phyloP scores from a whole-genome alignment of 2,113 vertebrate genomes.

The Thunnus maccoyii region DNA sequence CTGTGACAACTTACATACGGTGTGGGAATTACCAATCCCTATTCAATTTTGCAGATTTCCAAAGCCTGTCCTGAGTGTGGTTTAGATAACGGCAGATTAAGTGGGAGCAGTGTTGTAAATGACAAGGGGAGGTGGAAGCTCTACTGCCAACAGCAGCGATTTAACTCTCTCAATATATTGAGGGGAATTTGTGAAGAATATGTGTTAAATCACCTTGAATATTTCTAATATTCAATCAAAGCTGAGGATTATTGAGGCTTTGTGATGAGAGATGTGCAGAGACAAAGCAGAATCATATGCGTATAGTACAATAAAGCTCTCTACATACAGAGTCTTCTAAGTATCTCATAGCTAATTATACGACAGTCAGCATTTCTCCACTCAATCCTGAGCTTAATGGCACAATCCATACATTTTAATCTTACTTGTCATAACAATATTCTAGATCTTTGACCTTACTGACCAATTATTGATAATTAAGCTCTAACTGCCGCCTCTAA shows the following conservation, averaged over 20 bases:
- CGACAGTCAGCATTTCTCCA: not conserved
- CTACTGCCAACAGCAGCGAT: conserved; percentile 28
- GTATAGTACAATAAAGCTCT: not conserved
- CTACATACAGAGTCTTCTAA: not conserved
- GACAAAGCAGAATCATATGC: not conserved
- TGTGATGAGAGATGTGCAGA: not conserved
- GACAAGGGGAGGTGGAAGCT: conserved; percentile 29
- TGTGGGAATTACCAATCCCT: conserved; percentile 58
- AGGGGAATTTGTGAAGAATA: not conserved
- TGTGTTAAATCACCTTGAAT: not conserved
- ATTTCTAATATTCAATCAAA: conserved; percentile 42
- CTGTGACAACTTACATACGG: conserved; percentile 62
- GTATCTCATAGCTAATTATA: not conserved
- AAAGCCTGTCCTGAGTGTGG: conserved; percentile 44
- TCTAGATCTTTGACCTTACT: not conserved
- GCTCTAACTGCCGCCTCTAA: not conserved
- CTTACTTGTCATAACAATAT: not conserved
- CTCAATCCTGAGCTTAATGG: not conserved
- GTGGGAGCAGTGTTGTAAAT: conserved; percentile 19
- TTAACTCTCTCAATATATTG: conserved; percentile 3
- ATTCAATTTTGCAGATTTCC: conserved; percentile 55
- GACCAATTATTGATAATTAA: not conserved
- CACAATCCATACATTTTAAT: not conserved
- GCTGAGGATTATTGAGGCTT: not conserved
- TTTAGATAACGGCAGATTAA: conserved; percentile 46